Percentiles rank a stretch among this genome's conserved stretches.
Evolutionary conservation across 2,797 vertebrate genomes (phyloP).

Genomic region (Remorina albescens): DNA sequence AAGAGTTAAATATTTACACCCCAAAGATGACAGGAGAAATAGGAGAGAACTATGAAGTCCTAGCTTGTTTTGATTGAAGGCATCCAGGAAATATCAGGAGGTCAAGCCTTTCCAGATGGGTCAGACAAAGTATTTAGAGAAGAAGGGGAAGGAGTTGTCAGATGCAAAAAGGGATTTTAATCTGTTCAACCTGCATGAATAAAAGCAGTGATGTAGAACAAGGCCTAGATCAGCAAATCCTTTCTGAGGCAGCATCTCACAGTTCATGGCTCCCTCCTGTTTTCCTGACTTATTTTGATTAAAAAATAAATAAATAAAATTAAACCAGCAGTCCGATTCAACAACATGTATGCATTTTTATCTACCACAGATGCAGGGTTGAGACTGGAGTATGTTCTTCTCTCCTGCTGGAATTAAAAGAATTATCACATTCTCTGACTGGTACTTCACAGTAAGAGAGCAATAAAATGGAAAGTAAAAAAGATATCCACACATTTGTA

Average conservation of each 20-base stretch:
- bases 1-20: conserved; percentile 1
- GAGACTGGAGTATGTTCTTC: conserved; percentile 50
- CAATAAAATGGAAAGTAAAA: conserved; percentile 63
- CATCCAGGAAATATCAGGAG: not conserved
- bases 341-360: not conserved
- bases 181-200: not conserved
- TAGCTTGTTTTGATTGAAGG: not conserved
- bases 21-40: not conserved
- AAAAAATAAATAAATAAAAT: conserved; percentile 8
- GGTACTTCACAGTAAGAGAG: conserved; percentile 48
- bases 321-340: not conserved
- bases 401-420: conserved; percentile 55
- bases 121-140: not conserved
- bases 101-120: not conserved
- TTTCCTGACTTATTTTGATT: not conserved
- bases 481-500: conserved; percentile 61
- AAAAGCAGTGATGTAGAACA: not conserved
- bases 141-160: not conserved
- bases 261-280: not conserved
- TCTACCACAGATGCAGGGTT: not conserved
- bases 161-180: not conserved
- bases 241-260: not conserved
- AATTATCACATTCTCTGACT: conserved; percentile 48
- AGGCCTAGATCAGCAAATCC: not conserved
- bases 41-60: not conserved